A percentile compares a stretch with the other conserved stretches of the same genome.
phyloP scores from a whole-genome alignment of 2,113 vertebrate species.

The Seriola aureovittata region DNA sequence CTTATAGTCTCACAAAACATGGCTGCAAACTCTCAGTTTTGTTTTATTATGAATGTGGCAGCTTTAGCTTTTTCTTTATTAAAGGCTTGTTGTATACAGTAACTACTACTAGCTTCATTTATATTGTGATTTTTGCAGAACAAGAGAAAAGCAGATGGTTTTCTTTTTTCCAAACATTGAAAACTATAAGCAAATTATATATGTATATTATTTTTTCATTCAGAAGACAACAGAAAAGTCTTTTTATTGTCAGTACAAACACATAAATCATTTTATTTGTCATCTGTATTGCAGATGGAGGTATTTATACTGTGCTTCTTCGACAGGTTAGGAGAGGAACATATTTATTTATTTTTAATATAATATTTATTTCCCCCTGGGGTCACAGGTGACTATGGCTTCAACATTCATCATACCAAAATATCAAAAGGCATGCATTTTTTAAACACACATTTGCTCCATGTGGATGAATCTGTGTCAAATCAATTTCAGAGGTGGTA shows the following conservation, averaged over 20 bases:
- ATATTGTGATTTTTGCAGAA: no score
- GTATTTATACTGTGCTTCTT: not conserved
- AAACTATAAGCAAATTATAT: no score
- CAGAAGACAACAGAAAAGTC: not conserved
- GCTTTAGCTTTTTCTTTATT: not conserved
- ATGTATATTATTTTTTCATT: not conserved
- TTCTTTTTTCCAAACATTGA: no score
- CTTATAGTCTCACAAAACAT: not conserved
- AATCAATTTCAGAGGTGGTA: conserved; percentile 78
- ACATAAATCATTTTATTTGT: not conserved
- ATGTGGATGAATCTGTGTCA: conserved; percentile 64
- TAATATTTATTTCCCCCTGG: not conserved
- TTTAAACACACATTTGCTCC: conserved; percentile 68
- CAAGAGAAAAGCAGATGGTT: no score
- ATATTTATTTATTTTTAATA: conserved; percentile 7
- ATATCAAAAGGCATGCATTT: conserved; percentile 71
- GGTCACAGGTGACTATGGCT: conserved; percentile 48
- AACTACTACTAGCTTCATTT: no score
- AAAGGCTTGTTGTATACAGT: no score
- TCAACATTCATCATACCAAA: conserved; percentile 62
- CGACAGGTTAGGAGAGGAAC: conserved; percentile 9
- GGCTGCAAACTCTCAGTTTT: not conserved
- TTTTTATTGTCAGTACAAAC: not conserved
- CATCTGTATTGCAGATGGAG: conserved; percentile 8
- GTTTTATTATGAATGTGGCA: not conserved